These are phyloP conservation scores for Pogonognathellus flavescens DNA, from an alignment of 1,140 invertebrate genomes.

Conservation along the genomic window DNA sequence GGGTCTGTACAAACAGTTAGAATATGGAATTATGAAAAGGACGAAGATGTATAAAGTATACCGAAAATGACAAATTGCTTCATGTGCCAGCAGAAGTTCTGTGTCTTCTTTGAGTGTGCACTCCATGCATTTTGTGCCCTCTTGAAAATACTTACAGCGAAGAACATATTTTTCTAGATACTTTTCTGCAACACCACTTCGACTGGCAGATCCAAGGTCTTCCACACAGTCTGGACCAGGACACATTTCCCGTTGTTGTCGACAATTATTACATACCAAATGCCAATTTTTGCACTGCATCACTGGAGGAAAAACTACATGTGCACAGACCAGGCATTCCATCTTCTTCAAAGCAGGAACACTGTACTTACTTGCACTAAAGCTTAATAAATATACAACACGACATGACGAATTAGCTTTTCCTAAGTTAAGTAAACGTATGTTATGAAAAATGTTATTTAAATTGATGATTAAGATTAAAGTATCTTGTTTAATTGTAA, in stretches of 20 bases:
- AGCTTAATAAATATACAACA: not conserved
- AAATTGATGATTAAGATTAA: too few relatives aligned
- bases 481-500: too few relatives aligned
- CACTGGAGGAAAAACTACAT: slow-evolving; percentile 57
- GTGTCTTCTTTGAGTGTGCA: slow-evolving; percentile 52
- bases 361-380: too few relatives aligned
- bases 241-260: slow-evolving; percentile 31
- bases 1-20: too few relatives aligned
- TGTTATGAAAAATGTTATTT: too few relatives aligned
- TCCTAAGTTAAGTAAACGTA: too few relatives aligned
- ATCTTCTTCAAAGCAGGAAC: slow-evolving; percentile 39
- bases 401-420: not conserved
- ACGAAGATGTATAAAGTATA: not conserved
- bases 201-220: slow-evolving; percentile 43
- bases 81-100: slow-evolving; percentile 55
- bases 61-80: slow-evolving; percentile 53
- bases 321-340: slow-evolving; percentile 51
- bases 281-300: slow-evolving; percentile 63
- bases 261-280: slow-evolving; percentile 59
- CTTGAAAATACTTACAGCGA: slow-evolving; percentile 56
- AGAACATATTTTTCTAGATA: slow-evolving; percentile 59
- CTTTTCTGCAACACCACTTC: slow-evolving; percentile 58
- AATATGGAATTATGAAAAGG: not conserved
- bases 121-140: slow-evolving; percentile 55
- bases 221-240: slow-evolving; percentile 54